phyloP scores from a whole-genome alignment of 2,113 vertebrate genomes.

The Scortum barcoo region DNA sequence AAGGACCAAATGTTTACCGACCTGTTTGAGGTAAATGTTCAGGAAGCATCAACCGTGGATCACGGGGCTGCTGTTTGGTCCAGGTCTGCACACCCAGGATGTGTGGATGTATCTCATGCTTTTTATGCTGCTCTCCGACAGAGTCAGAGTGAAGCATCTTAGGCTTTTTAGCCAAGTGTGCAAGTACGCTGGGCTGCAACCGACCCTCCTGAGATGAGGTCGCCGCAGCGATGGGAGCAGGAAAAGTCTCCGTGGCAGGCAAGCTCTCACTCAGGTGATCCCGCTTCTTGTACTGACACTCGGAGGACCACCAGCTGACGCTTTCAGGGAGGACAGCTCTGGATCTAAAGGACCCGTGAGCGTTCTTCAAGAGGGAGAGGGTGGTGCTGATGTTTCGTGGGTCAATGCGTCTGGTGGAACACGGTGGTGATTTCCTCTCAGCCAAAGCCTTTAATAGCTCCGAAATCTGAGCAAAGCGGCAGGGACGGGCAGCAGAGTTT shows the following conservation, averaged over 20 bases:
- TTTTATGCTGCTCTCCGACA: not conserved
- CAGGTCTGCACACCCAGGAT: constrained; percentile 15
- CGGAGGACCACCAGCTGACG: constrained; percentile 30
- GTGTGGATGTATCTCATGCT: not conserved
- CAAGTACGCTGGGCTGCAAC: not conserved
- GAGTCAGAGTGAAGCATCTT: not conserved
- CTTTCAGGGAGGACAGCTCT: constrained; percentile 29
- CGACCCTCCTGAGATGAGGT: not conserved
- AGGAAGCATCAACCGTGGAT: not conserved
- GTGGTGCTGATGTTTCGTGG: constrained; percentile 14
- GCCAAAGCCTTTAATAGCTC: constrained; percentile 43
- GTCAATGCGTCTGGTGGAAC: not conserved
- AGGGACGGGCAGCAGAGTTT: not conserved
- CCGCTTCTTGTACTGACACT: constrained; percentile 6
- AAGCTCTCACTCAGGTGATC: constrained; percentile 13
- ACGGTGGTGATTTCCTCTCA: constrained; percentile 1
- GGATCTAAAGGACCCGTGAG: constrained; percentile 2
- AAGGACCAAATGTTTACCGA: not conserved
- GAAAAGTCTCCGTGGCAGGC: not conserved
- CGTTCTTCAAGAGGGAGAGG: constrained; percentile 11
- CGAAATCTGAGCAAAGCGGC: constrained; percentile 23
- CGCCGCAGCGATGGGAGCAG: not conserved
- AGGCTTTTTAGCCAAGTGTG: constrained; percentile 4
- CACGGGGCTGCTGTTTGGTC: not conserved
- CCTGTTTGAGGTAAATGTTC: not conserved